These are phyloP conservation scores for Ctenodactylus gundi DNA, from an alignment of 2,113 vertebrate genomes.

Conservation along the genomic window DNA sequence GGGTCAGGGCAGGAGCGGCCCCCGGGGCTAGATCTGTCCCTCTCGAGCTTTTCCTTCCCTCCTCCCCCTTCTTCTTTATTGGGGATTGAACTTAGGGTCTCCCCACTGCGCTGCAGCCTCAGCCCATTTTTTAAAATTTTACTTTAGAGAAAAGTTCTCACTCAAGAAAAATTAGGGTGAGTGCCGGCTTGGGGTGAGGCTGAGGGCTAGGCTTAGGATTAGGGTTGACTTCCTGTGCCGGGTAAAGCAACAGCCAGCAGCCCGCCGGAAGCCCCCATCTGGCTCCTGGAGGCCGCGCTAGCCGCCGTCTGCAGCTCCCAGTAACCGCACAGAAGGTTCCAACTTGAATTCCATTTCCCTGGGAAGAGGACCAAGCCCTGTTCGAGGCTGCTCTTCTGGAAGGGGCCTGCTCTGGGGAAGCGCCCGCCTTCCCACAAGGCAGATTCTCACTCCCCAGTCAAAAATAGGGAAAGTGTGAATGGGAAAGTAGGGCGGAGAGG, in stretches of 20 bases:
- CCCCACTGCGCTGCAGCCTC: no score
- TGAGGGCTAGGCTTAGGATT: no score
- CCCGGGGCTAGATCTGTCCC: no score
- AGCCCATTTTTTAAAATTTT: no score
- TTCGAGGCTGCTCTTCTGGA: conserved; percentile 32
- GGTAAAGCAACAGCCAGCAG: neutral
- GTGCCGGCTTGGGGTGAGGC: no score
- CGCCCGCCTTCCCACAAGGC: neutral
- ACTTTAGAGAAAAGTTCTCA: no score
- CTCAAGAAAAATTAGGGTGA: no score
- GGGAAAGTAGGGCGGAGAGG: neutral
- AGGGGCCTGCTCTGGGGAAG: conserved; percentile 4
- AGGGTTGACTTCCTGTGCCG: no score
- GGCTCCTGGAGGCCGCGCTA: neutral
- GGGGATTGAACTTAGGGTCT: no score
- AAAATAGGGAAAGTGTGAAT: neutral
- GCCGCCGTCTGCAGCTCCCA: neutral
- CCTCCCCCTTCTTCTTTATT: no score
- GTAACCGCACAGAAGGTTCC: conserved; percentile 56
- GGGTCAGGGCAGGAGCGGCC: no score
- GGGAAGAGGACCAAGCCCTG: neutral
- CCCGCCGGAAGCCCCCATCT: neutral
- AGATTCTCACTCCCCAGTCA: neutral
- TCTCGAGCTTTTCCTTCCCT: no score
- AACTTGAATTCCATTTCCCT: conserved; percentile 65